A percentile compares a stretch with the other conserved stretches of the same genome.
These are phyloP conservation scores for Lepus townsendii DNA, from an alignment of 2,797 vertebrate species.

Conservation along the genomic window DNA sequence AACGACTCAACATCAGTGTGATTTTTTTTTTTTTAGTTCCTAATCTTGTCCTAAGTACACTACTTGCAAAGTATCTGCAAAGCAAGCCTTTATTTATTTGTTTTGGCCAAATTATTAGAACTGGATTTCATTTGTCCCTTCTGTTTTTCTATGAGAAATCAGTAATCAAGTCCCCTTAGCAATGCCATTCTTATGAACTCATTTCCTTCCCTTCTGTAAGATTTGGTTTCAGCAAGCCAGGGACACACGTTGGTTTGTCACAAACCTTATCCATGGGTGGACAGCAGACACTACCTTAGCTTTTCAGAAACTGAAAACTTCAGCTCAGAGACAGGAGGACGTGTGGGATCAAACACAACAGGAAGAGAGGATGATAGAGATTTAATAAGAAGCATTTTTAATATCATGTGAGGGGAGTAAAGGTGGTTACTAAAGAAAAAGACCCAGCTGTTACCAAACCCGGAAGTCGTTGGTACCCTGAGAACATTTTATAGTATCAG, in stretches of 20 bases:
- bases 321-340: background rate
- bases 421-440: slow-evolving; percentile 39
- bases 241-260: background rate
- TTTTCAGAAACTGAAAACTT: background rate
- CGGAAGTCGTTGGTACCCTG: background rate
- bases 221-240: background rate
- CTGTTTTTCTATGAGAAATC: slow-evolving; percentile 29
- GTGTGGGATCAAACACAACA: background rate
- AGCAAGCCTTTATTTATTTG: background rate
- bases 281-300: background rate
- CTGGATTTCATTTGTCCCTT: slow-evolving; percentile 1
- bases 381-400: slow-evolving; percentile 40
- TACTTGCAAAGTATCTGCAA: background rate
- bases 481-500: background rate
- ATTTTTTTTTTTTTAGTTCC: background rate
- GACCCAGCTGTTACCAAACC: background rate
- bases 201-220: background rate
- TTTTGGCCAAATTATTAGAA: background rate
- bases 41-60: background rate
- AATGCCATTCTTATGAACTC: background rate
- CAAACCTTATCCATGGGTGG: no score
- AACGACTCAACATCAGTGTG: background rate
- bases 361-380: background rate
- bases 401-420: background rate
- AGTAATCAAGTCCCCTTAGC: background rate